Conservation (phyloP, 2,797 vertebrate genomes). For the Eurystomus glaucurus region DNA sequence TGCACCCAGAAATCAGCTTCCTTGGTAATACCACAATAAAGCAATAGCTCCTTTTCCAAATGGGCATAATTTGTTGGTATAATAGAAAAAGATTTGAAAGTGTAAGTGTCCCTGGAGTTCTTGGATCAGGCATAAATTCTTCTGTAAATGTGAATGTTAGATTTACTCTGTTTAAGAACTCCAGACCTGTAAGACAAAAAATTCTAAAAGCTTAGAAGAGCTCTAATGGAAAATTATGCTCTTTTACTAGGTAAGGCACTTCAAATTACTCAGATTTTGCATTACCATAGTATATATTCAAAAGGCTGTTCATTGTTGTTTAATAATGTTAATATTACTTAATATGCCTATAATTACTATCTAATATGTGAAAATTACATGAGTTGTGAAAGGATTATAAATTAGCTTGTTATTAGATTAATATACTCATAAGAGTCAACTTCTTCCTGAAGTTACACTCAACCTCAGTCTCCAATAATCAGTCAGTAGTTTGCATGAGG, state of each 20-base stretch:
- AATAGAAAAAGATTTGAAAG: neutral
- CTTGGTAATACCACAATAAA: neutral
- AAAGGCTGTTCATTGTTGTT: conserved; percentile 21
- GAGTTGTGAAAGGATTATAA: conserved; percentile 23
- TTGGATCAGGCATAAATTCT: neutral
- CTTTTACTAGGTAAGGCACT: conserved; percentile 6
- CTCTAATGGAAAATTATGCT: neutral
- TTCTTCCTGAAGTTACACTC: neutral
- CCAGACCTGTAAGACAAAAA: neutral
- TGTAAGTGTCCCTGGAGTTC: neutral
- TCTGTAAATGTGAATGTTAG: neutral
- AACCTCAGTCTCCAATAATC: neutral
- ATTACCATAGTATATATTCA: neutral
- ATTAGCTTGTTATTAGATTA: conserved; percentile 38
- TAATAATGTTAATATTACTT: conserved; percentile 57
- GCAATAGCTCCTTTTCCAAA: conserved; percentile 45
- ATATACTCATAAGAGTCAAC: neutral
- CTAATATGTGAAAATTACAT: conserved; percentile 42
- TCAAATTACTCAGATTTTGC: conserved; percentile 23
- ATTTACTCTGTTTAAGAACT: conserved; percentile 16
- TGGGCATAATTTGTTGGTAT: conserved; percentile 18
- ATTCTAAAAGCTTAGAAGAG: neutral
- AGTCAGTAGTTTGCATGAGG: conserved; percentile 56
- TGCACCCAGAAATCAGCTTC: neutral
- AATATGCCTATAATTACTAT: conserved; percentile 52